Evolutionary conservation across 2,888 invertebrate genomes (phyloP), one percentile per base, ranked within the genome.

Genomic region (Drosophila falleni): DNA sequence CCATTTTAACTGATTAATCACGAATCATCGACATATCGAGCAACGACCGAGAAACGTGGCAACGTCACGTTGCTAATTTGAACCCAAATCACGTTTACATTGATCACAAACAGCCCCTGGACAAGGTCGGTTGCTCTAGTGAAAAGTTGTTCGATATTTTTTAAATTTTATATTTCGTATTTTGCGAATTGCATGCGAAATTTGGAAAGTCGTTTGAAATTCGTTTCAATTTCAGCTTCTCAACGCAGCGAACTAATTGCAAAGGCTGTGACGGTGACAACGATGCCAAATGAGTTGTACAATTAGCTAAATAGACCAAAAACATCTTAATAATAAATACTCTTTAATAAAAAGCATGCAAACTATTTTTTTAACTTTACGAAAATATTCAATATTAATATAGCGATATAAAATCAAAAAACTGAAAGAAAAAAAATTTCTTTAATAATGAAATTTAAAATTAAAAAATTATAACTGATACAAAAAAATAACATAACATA

Each of bases 11-110:
- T 63, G 74, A 83, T 83, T 80, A 83, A 86, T 75, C 87, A 83
- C 83, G 83, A 83, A 61, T 74, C 61, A 55, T 64, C 84, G 81
- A 86, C 67, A 71, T 61, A 55, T 62, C 80, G 81, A 63, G 44
- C 65, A 53, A 23, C 47, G 56, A 69, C 50, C 37, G 76, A 58
- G 44, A 44, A 29, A 42, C 66, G 87, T 80, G 83, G 78, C 55
- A 61, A 26, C 49, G 41, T 69, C 68, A 54, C 19, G 11, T 29
- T 13, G 44, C 11, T 55, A 73, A 87, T 85, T 85, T 64, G 67
- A 54, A 60, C 42, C 60, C 66, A 69, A 80, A 88, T 88, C 83
- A 88, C 83, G 83, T 83, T 69, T 60, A 50, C 44, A 50, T 47
- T 47, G 49, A 37, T 13, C 39, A 58, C n/a, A 59, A 59, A 51